phyloP scores from a whole-genome alignment of 2,888 invertebrate species.

The Callosobruchus maculatus region DNA sequence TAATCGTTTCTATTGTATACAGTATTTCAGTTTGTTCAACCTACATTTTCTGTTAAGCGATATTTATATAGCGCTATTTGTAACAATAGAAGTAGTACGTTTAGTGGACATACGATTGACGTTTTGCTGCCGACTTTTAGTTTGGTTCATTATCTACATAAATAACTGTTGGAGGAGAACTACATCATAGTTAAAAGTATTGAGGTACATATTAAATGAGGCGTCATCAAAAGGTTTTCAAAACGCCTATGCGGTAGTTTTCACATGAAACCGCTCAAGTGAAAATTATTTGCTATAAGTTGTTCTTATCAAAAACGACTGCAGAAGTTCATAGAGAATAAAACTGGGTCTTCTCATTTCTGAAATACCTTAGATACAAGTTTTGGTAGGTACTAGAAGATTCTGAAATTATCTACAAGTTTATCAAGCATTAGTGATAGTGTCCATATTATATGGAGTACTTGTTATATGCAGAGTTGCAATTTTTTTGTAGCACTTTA shows the following conservation, averaged over 20 bases:
- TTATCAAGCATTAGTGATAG: too few relatives aligned
- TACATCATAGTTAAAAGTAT: not conserved
- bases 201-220: too few relatives aligned
- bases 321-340: not conserved
- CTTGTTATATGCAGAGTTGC: too few relatives aligned
- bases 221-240: too few relatives aligned
- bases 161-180: not conserved
- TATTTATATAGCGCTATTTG: too few relatives aligned
- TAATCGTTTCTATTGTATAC: not conserved
- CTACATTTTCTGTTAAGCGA: not conserved
- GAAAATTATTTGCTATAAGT: not conserved
- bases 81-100: not conserved
- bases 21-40: not conserved
- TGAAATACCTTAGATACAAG: not conserved
- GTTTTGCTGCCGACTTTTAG: not conserved
- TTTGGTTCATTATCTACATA: not conserved
- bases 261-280: not conserved
- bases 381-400: too few relatives aligned
- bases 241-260: too few relatives aligned
- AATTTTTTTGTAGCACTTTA: too few relatives aligned
- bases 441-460: too few relatives aligned
- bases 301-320: not conserved
- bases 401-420: too few relatives aligned
- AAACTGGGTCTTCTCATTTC: not conserved
- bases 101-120: not conserved